phyloP scores from a whole-genome alignment of 2,113 vertebrate species.

The Phyllostomus hastatus region DNA sequence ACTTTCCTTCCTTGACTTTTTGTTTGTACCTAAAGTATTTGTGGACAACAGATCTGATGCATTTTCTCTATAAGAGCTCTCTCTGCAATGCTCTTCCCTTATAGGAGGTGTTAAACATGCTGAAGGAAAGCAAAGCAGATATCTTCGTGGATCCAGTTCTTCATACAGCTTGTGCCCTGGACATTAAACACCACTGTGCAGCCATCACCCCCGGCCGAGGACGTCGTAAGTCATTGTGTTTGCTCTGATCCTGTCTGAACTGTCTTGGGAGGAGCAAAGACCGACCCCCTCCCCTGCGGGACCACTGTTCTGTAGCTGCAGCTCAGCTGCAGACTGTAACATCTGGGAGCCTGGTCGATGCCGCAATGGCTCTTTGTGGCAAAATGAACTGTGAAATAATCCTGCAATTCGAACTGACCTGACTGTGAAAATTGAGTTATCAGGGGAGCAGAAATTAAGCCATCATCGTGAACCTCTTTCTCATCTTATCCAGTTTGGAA shows the following conservation, averaged over 20 bases:
- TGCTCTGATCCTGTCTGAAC: not conserved
- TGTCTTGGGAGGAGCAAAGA: not conserved
- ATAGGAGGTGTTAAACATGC: conserved; percentile 97
- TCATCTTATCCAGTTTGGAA: not conserved
- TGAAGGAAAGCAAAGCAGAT: conserved; percentile 98
- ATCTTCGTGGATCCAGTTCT: conserved; percentile 98
- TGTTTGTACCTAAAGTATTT: not conserved
- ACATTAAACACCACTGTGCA: conserved; percentile 98
- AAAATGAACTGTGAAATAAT: not conserved
- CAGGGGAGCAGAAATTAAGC: not conserved
- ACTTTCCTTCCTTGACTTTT: not conserved
- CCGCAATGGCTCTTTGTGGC: not conserved
- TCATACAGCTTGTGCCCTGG: conserved; percentile 96
- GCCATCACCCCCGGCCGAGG: conserved; percentile 95
- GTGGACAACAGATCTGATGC: not conserved
- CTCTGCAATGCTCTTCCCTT: conserved; percentile 16
- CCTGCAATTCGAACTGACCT: not conserved
- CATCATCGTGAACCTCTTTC: not conserved
- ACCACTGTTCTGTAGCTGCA: not conserved
- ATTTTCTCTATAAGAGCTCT: not conserved
- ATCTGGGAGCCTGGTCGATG: not conserved
- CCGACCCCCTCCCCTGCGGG: no score
- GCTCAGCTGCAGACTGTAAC: not conserved
- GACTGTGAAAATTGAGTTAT: not conserved
- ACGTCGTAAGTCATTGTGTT: conserved; percentile 88